Percentiles rank a stretch among this genome's conserved stretches.
Conservation (phyloP, 2,888 invertebrate genomes). For the Andrena bicolor region DNA sequence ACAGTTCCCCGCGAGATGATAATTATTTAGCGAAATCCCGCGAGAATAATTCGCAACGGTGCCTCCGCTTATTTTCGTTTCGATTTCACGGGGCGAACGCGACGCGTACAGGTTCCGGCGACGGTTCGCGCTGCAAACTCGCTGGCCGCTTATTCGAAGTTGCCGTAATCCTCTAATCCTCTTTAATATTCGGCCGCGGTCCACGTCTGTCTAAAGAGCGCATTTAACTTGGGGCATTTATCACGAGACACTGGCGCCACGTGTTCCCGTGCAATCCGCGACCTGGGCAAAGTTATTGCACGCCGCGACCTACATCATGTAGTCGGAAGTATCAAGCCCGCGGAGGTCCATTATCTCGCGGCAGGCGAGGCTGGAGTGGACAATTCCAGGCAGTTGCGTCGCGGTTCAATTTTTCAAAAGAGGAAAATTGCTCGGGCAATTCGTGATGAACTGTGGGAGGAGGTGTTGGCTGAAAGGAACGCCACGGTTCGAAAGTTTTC, state of each 20-base stretch:
- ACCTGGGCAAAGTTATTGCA: slow-evolving; percentile 46
- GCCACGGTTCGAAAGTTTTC: not conserved
- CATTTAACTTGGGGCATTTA: slow-evolving; percentile 46
- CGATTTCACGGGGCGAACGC: not conserved
- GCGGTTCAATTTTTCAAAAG: slow-evolving; percentile 31
- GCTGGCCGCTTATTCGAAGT: not conserved
- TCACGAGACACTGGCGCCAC: slow-evolving; percentile 23
- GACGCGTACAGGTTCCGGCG: not conserved
- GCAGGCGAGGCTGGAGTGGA: slow-evolving; percentile 23
- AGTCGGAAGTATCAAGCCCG: slow-evolving; percentile 36
- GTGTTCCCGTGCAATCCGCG: slow-evolving; percentile 36
- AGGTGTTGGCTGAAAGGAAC: not conserved
- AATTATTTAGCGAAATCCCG: not conserved
- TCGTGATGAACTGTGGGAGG: not conserved
- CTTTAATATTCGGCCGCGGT: slow-evolving; percentile 33
- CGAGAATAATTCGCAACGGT: not conserved
- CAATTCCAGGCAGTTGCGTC: slow-evolving; percentile 9
- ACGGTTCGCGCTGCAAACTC: not conserved
- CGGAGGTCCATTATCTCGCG: slow-evolving; percentile 31
- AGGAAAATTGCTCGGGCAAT: slow-evolving; percentile 2
- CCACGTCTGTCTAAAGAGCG: slow-evolving; percentile 10
- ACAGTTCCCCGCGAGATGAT: not conserved
- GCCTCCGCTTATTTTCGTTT: not conserved
- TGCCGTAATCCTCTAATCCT: slow-evolving; percentile 23
- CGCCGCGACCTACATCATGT: slow-evolving; percentile 34